phyloP scores from a whole-genome alignment of 2,797 vertebrate species.

The Petrocephalus schoutedeni region DNA sequence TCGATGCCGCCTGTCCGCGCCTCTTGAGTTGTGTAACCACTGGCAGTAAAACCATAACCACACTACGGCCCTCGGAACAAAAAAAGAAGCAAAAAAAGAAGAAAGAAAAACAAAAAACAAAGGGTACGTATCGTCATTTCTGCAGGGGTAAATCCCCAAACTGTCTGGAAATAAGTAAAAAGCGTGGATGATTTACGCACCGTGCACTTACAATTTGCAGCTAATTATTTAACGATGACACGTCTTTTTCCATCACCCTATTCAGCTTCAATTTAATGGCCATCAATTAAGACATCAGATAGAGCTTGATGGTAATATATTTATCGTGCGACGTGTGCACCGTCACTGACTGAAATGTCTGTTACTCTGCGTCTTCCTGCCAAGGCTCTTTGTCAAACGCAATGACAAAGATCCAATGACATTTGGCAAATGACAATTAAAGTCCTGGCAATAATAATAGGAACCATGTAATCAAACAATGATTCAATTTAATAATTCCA shows the following conservation, averaged over 20 bases:
- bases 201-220: background rate
- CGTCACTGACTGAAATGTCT: background rate
- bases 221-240: slow-evolving; percentile 13
- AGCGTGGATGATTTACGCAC: background rate
- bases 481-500: slow-evolving; percentile 2
- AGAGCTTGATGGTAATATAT: background rate
- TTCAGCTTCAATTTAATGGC: slow-evolving; percentile 14
- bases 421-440: background rate
- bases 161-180: background rate
- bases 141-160: background rate
- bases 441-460: background rate
- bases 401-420: background rate
- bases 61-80: background rate
- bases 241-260: background rate
- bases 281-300: background rate
- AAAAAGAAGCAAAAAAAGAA: no score
- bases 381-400: background rate
- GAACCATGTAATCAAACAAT: background rate
- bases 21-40: background rate
- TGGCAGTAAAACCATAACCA: background rate
- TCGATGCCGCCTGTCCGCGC: background rate
- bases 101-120: background rate
- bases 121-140: background rate
- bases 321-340: background rate
- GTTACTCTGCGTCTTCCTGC: background rate